Base-by-base conservation (phyloP, 1,140 invertebrate genomes). In the Drosophila repletoides region DNA sequence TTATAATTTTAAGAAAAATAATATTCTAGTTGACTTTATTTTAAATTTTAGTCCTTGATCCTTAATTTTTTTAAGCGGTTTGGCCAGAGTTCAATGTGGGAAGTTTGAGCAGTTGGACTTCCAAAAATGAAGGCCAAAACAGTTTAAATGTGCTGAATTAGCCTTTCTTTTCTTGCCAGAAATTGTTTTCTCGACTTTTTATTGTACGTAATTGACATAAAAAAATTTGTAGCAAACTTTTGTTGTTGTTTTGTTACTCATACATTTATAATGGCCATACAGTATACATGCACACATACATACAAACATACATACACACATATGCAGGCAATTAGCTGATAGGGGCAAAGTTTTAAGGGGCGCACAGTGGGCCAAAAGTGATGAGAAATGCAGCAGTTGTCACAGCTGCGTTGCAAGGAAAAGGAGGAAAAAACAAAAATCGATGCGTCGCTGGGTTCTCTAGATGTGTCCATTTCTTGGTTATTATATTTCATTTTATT, bases 141-240 rank as follows among this genome's bases (percentile, higher is more conserved):
- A 6, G 28, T 61, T 34, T 67, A 14, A 22, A 5, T 7, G 14
- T 1, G 10, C 49, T 41, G 29, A 40, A 9, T 51, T 55, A 38
- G 5, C 4, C 36, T 28, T 51, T 38, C 24, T 31, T 34, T 22
- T 55, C 6, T 29, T 21, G 31, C n/a, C 48, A 46, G 26, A 19
- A 53, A 40, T 65, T 63, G 6, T 38, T 52, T 34, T 40, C 24
- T 51, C 15, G 69, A 59, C 29, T 26, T 28, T 83, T 77, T 67
- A 74, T 74, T 40, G 36, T 40, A 28, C 59, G 60, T 61, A 77
- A 79, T 83, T 84, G 74, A 31, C 73, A 63, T 71, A 60, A 66
- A 65, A 31, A 53, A 46, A 33, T 52, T 28, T 24, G 41, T 52
- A 55, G 55, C 38, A 29, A 53, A 31, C 19, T 75, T 70, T 36